These are phyloP conservation scores for Sarcophaga caerulescens DNA, from an alignment of 2,888 invertebrate genomes.

Conservation along the genomic window DNA sequence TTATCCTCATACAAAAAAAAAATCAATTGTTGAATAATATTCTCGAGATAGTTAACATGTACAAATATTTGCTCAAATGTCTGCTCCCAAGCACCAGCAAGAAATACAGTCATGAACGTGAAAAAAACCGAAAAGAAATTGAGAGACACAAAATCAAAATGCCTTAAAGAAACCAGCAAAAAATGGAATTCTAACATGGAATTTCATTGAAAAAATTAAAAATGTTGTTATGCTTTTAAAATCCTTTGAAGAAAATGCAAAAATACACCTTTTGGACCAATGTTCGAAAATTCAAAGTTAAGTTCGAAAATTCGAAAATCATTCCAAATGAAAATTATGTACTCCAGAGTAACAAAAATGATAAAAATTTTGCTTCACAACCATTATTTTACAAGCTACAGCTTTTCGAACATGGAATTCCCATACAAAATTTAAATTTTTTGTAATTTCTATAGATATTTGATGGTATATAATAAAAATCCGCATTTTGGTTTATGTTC, in stretches of 20 bases:
- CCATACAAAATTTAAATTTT: neutral
- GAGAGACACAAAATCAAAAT: neutral
- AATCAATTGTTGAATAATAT: slow-evolving; percentile 61
- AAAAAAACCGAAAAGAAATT: neutral
- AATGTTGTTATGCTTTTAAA: too few species aligned
- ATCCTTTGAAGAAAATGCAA: too few species aligned
- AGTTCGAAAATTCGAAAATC: too few species aligned
- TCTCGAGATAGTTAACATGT: slow-evolving; percentile 60
- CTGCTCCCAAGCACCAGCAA: slow-evolving; percentile 24
- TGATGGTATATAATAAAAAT: too few species aligned
- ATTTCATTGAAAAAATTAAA: neutral
- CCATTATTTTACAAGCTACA: too few species aligned
- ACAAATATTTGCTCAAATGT: slow-evolving; percentile 61
- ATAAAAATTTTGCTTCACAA: too few species aligned
- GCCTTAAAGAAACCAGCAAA: neutral
- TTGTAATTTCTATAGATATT: neutral
- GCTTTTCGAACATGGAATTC: neutral
- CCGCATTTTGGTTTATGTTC: too few species aligned
- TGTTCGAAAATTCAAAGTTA: too few species aligned
- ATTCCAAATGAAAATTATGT: too few species aligned
- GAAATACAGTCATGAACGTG: neutral
- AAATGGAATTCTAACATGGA: neutral
- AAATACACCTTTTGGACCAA: too few species aligned
- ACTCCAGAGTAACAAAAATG: too few species aligned
- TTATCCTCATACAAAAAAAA: neutral